phyloP scores from a whole-genome alignment of 2,888 invertebrate genomes.

The Harmothoe impar region DNA sequence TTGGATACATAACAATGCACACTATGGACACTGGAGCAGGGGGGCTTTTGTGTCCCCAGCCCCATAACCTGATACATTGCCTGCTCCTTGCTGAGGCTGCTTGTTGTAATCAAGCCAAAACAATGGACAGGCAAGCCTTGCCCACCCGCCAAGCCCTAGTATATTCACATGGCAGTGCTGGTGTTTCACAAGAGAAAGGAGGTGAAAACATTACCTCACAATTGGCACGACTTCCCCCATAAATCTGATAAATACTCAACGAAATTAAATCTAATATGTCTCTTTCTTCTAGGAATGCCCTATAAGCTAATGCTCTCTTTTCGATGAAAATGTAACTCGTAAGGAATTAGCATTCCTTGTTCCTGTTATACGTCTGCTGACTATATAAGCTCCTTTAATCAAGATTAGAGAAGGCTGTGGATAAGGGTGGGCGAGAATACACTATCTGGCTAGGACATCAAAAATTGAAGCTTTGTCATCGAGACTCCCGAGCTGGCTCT shows the following conservation, averaged over 20 bases:
- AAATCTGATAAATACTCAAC: background rate
- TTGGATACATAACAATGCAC: conserved; percentile 22
- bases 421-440: background rate
- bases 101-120: conserved; percentile 46
- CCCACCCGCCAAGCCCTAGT: background rate
- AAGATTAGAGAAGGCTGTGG: background rate
- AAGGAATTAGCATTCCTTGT: background rate
- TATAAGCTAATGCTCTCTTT: background rate
- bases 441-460: background rate
- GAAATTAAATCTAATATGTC: background rate
- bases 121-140: conserved; percentile 30
- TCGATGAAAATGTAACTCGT: background rate
- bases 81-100: background rate
- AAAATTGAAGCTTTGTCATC: conserved; percentile 44
- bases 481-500: background rate
- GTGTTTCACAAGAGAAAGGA: conserved; percentile 36
- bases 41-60: background rate
- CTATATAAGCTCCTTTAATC: background rate
- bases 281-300: background rate
- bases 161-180: background rate
- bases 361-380: background rate
- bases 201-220: background rate
- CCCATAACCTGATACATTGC: conserved; percentile 19
- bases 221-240: background rate
- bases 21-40: conserved; percentile 18